Evolutionary conservation across 1,140 invertebrate genomes (phyloP), one percentile per base, ranked within the genome.

Genomic region (Xylocopa sonorina): DNA sequence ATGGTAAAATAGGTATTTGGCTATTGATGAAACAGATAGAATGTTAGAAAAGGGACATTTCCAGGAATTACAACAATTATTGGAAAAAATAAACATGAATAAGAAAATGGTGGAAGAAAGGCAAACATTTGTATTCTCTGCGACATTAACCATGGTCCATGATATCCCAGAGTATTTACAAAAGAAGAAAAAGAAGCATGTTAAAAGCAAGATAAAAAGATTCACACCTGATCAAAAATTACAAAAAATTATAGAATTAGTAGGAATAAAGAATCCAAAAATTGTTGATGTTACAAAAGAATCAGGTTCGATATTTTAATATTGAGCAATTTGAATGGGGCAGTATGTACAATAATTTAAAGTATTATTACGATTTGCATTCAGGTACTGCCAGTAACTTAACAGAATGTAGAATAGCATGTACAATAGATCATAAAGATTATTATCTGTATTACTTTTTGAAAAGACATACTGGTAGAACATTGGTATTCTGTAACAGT

Each of bases 21-120:
- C 98, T 0, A 97, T 99, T 78, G 99, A 99, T 92, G 99, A 99
- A 94, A 99, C 99, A 0, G 99, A 99, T 93, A 94, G 99, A 84
- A 99, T 99, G 98, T 93, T 99, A 24, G 99, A 99, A 89, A 96
- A 96, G 83, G 98, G 98, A 24, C 99, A 99, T 93, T 99, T 99
- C 93, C 95, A 97, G 88, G 99, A 99, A 92, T 90, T 99, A 3
- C 94, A 96, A 46, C 94, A 96, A 46, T 92, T 99, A 18, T 90
- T 99, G 0, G 96, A 97, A 82, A 92, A 95, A 14, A 93, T 99
- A 3, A 98, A 99, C 91, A 90, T 91, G 7, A 94, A 97, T 83
- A 94, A 95, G 74, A 85, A 91, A 1, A 94, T 93, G 51, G 92
- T 94, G 12, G 91, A 94, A 75, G 83, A 94, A 46, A 93, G 98